These are phyloP conservation scores for Machaerirhynchus nigripectus DNA, from an alignment of 2,113 vertebrate species.

Conservation along the genomic window DNA sequence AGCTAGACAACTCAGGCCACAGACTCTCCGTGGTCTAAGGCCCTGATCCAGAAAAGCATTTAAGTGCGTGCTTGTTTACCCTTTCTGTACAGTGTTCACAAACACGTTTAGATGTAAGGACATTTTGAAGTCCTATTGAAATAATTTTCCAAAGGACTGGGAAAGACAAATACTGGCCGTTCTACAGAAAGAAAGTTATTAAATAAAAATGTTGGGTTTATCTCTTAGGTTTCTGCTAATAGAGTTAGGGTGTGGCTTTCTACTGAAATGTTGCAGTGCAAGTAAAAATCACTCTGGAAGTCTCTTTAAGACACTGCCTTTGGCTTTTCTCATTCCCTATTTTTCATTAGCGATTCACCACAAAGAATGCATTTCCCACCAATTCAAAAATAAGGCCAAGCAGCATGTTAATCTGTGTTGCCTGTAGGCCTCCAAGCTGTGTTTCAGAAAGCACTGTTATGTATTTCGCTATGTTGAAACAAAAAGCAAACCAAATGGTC, in stretches of 20 bases:
- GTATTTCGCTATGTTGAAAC: not conserved
- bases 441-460: not conserved
- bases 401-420: not conserved
- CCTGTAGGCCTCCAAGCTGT: not conserved
- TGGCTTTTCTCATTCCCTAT: not conserved
- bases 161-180: not conserved
- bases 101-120: not conserved
- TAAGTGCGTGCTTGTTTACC: accelerated
- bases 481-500: not conserved
- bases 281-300: not conserved
- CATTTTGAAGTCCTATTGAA: not conserved
- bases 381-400: not conserved
- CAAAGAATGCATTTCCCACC: not conserved
- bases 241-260: not conserved
- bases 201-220: not conserved
- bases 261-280: not conserved
- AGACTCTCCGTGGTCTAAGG: not conserved
- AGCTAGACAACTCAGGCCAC: not conserved
- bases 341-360: not conserved
- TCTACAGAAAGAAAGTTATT: not conserved
- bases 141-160: not conserved
- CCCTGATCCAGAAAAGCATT: not conserved
- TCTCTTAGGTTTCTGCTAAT: not conserved
- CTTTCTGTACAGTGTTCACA: not conserved
- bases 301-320: not conserved